Base-by-base conservation (phyloP, 2,797 vertebrate genomes). In the Arnoldichthys spilopterus region DNA sequence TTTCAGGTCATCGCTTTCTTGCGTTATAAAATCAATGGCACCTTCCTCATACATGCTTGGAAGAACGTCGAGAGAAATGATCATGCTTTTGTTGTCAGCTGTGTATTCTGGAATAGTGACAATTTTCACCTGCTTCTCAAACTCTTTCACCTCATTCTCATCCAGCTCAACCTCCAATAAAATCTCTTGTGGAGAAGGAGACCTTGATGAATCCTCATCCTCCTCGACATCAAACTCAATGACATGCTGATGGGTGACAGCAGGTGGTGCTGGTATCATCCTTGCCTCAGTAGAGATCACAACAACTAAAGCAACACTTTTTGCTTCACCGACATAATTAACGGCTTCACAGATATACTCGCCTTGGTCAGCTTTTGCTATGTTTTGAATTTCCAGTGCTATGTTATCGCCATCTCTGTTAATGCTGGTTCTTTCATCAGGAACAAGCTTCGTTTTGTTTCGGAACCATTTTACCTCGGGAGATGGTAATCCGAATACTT, bases 81-180 rank as follows among this genome's bases (percentile, higher is more conserved):
- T 93, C 96, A 99, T 98, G 85, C 96, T 98, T 88, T 97, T 99
- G 86, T 96, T 97, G 86, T 99, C 97, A 3, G 95, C 90, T 11
- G 95, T 95, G 88, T 98, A 97, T 88, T 99, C 96, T 1, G 98
- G 98, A 77, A 96, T 96, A 4, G 98, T 97, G 86, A 99, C 94
- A 80, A 99, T 99, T 92, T 98, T 99, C n/a, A 99, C 93, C 82
- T 98, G 97, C 82, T 93, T 99, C 89, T 99, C 97, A 94, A 98
- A 99, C 86, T 98, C 97, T 81, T 95, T 96, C 54, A 99, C 96
- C 73, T 99, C 96, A 80, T 94, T 95, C 90, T 99, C 98, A 94
- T 98, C 97, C 79, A 99, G 77, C 84, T 99, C 98, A 58, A 99
- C 96, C 89, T 99, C 98, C 11, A 99, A 89, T 45, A 99, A 91